Evolutionary conservation across 2,888 invertebrate species (phyloP).

Genomic region (Volucella zonaria): DNA sequence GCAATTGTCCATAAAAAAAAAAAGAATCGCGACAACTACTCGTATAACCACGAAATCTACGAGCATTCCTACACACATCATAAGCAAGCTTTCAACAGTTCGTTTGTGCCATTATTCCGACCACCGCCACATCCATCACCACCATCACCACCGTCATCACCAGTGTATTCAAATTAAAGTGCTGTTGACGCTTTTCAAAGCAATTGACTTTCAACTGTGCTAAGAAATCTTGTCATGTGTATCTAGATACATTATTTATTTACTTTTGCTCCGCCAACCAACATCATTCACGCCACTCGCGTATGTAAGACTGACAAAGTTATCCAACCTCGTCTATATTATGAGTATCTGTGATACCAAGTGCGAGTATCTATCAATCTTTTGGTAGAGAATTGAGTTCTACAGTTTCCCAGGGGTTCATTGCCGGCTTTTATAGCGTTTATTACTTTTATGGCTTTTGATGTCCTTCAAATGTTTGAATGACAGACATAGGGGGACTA

Average conservation of each 20-base stretch:
- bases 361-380: constrained; percentile 9
- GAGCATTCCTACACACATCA: constrained; percentile 9
- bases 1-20: constrained; percentile 23
- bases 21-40: background rate
- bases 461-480: constrained; percentile 63
- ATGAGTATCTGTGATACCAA: too few relatives aligned
- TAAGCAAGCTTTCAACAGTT: constrained; percentile 9
- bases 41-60: background rate
- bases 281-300: background rate
- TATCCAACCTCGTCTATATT: constrained; percentile 1
- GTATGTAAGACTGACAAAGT: constrained; percentile 6
- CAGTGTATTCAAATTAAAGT: constrained; percentile 47
- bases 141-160: background rate
- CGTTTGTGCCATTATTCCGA: background rate
- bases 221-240: constrained; percentile 35
- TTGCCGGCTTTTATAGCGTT: constrained; percentile 39
- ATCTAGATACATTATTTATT: constrained; percentile 44
- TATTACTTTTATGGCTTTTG: constrained; percentile 50
- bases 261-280: constrained; percentile 3
- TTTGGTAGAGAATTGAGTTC: background rate
- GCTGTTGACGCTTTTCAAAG: constrained; percentile 43
- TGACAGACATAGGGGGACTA: constrained; percentile 34
- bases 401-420: background rate
- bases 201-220: constrained; percentile 48
- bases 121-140: background rate